Evolutionary conservation across 2,797 vertebrate species (phyloP).

Genomic region (Trachurus trachurus): DNA sequence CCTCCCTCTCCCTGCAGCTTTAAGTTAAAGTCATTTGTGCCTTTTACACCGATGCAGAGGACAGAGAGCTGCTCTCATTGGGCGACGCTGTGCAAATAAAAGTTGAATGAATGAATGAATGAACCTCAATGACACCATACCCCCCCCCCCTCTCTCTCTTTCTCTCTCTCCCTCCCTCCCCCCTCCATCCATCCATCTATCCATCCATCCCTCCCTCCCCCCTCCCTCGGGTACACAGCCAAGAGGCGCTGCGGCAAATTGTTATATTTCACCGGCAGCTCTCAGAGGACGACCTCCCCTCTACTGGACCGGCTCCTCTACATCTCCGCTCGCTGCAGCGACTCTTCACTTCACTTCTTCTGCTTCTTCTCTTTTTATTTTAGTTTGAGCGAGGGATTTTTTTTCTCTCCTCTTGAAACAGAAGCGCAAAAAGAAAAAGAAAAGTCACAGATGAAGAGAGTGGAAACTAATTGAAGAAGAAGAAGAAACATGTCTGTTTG

Average conservation of each 20-base stretch:
- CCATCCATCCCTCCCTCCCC: too few species aligned
- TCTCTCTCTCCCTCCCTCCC: neutral
- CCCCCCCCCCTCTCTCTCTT: constrained; percentile 7
- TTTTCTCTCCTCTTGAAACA: neutral
- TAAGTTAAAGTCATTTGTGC: too few species aligned
- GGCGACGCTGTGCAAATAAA: neutral
- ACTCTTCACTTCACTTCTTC: neutral
- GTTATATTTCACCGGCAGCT: constrained; percentile 48
- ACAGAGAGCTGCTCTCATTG: neutral
- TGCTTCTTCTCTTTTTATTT: neutral
- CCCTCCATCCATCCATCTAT: neutral
- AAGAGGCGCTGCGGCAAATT: constrained; percentile 74
- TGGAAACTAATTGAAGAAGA: neutral
- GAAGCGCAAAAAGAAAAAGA: constrained; percentile 17
- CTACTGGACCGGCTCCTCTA: constrained; percentile 16
- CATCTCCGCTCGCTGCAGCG: constrained; percentile 17
- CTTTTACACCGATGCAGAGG: too few species aligned
- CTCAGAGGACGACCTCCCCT: constrained; percentile 47
- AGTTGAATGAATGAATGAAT: constrained; percentile 1
- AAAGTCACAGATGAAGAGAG: constrained; percentile 1
- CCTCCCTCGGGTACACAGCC: constrained; percentile 38
- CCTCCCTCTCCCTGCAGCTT: too few species aligned
- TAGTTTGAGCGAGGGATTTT: neutral
- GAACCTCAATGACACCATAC: neutral
- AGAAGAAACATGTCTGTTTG: neutral